These are phyloP conservation scores for Propsilocerus akamusi DNA, from an alignment of 1,140 invertebrate genomes.

Conservation along the genomic window DNA sequence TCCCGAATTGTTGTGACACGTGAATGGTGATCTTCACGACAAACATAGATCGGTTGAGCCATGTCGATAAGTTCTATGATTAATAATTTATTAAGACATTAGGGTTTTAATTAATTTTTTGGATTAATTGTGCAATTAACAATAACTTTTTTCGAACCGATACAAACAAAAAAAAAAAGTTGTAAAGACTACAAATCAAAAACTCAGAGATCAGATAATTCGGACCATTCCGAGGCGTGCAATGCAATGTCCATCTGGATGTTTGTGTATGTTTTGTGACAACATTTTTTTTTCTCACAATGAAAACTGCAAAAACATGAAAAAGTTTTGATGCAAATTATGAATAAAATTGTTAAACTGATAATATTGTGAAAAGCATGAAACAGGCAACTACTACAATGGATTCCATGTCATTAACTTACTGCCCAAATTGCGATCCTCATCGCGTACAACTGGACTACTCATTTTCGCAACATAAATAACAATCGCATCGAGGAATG, in stretches of 20 bases:
- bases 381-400: no score
- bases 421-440: background rate
- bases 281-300: no score
- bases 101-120: background rate
- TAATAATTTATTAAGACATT: conserved; percentile 5
- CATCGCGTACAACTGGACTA: background rate
- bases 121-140: background rate
- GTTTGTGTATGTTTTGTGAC: no score
- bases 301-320: background rate
- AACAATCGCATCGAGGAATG: conserved; percentile 69
- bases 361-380: background rate
- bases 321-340: background rate
- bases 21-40: conserved; percentile 80
- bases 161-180: conserved; percentile 2
- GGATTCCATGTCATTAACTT: no score
- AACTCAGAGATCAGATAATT: background rate
- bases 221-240: background rate
- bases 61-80: conserved; percentile 69
- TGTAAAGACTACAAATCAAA: background rate
- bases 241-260: background rate
- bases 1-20: conserved; percentile 78
- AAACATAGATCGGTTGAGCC: conserved; percentile 87
- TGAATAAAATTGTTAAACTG: background rate
- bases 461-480: conserved; percentile 60
- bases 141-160: background rate